These are phyloP conservation scores for Drosophila neocordata DNA, from an alignment of 1,140 invertebrate genomes.

Conservation along the genomic window DNA sequence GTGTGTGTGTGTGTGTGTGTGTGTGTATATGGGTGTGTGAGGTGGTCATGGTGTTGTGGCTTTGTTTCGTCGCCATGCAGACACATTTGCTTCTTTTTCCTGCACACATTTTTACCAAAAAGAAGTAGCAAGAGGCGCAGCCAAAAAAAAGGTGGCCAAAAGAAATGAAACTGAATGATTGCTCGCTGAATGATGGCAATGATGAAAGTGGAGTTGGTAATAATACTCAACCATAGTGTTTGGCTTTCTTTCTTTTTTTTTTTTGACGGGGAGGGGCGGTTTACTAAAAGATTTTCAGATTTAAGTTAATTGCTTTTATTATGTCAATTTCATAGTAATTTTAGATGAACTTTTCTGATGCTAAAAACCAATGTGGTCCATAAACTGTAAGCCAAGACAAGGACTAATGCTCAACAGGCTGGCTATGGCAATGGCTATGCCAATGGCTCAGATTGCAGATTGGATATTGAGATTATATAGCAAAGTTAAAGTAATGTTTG, in stretches of 20 bases:
- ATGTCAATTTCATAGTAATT: slow-evolving; percentile 38
- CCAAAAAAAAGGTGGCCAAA: neutral
- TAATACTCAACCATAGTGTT: no score
- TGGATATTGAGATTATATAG: slow-evolving; percentile 27
- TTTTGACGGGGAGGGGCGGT: no score
- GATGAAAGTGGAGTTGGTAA: neutral
- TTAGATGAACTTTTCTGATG: neutral
- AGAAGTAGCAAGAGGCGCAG: neutral
- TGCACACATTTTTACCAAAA: slow-evolving; percentile 1
- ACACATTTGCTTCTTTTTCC: slow-evolving; percentile 41
- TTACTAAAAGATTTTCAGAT: neutral
- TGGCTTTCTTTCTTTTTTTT: no score
- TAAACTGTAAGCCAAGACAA: slow-evolving; percentile 31
- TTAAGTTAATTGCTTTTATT: slow-evolving; percentile 1
- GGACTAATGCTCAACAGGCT: slow-evolving; percentile 40
- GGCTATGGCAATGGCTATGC: neutral
- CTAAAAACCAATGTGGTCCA: slow-evolving; percentile 60
- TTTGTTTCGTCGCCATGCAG: slow-evolving; percentile 38
- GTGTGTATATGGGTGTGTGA: slow-evolving; percentile 18
- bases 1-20: slow-evolving; percentile 7
- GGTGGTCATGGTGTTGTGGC: slow-evolving; percentile 22
- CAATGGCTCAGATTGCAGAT: slow-evolving; percentile 5
- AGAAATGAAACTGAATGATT: slow-evolving; percentile 5
- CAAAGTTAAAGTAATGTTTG: slow-evolving; percentile 53
- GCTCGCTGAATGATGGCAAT: neutral